Percentiles rank a stretch among this genome's conserved stretches.
These are phyloP conservation scores for Catharus minimus DNA, from an alignment of 2,113 vertebrate species.

Conservation along the genomic window DNA sequence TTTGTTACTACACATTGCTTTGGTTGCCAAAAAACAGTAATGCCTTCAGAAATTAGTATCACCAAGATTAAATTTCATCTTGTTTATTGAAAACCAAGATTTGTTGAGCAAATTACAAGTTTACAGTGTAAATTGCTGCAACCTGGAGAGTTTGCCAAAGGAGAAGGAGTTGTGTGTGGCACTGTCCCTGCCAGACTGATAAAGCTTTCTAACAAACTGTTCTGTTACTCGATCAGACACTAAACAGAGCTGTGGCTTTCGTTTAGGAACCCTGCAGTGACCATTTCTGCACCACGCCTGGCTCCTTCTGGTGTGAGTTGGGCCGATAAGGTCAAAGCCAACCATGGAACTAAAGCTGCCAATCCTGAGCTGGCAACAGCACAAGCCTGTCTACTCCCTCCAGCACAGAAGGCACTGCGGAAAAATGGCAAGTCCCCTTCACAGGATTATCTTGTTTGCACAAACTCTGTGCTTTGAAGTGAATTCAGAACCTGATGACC, in stretches of 20 bases:
- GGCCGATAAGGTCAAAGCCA: constrained; percentile 94
- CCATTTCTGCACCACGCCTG: constrained; percentile 80
- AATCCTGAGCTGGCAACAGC: constrained; percentile 24
- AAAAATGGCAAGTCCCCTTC: constrained; percentile 74
- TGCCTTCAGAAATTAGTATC: not conserved
- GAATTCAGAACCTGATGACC: not conserved
- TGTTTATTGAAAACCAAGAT: not conserved
- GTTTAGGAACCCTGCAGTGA: constrained; percentile 80
- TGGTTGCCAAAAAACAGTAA: not conserved
- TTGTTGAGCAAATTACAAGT: not conserved
- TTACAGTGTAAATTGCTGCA: not conserved
- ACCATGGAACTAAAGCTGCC: constrained; percentile 73
- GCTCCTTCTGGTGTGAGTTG: constrained; percentile 90
- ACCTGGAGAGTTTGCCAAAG: not conserved
- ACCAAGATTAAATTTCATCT: not conserved
- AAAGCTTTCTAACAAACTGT: not conserved
- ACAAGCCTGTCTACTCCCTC: constrained; percentile 39
- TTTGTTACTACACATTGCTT: not conserved
- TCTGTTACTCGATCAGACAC: not conserved
- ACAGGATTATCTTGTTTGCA: not conserved
- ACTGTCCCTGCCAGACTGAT: not conserved
- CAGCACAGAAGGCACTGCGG: constrained; percentile 73
- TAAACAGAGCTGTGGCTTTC: constrained; percentile 5
- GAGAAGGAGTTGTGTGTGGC: not conserved
- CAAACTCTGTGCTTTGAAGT: not conserved